A percentile compares a stretch with the other conserved stretches of the same genome.
Evolutionary conservation across 2,888 invertebrate species (phyloP).

Genomic region (Tricholauxania praeusta): DNA sequence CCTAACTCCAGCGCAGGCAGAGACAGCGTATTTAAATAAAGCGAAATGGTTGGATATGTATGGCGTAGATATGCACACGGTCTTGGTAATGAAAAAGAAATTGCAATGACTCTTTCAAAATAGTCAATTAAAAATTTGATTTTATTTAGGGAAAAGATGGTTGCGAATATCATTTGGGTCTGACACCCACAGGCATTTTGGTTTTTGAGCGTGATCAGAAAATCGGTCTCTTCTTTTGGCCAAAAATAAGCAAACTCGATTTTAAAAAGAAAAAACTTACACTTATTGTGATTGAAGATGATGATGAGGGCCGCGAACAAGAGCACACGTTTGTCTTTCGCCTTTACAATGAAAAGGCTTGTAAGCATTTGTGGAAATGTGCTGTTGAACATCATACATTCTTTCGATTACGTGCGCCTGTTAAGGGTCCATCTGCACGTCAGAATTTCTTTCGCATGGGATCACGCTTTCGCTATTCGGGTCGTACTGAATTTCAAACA

Average conservation of each 20-base stretch:
- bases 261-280: slow-evolving; percentile 98
- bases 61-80: slow-evolving; percentile 98
- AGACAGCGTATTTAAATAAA: slow-evolving; percentile 94
- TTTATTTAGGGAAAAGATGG: slow-evolving; percentile 89
- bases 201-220: slow-evolving; percentile 97
- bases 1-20: slow-evolving; percentile 94
- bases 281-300: slow-evolving; percentile 97
- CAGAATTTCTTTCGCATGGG: slow-evolving; percentile 99
- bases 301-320: slow-evolving; percentile 95
- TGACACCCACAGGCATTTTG: slow-evolving; percentile 98
- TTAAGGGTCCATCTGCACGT: slow-evolving; percentile 87
- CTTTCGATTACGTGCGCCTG: slow-evolving; percentile 91
- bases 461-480: slow-evolving; percentile 91
- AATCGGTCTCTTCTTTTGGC: slow-evolving; percentile 99
- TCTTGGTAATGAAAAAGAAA: slow-evolving; percentile 77
- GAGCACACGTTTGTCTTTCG: slow-evolving; percentile 99
- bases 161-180: slow-evolving; percentile 93
- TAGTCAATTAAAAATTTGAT: neutral
- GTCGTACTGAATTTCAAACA: slow-evolving; percentile 98
- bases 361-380: slow-evolving; percentile 99
- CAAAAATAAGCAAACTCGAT: slow-evolving; percentile 97
- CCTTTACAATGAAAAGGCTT: slow-evolving; percentile 95
- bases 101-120: neutral
- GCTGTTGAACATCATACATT: slow-evolving; percentile 99
- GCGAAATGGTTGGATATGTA: slow-evolving; percentile 99